Conservation (phyloP, 1,140 invertebrate species). For the Diuraphis noxia region DNA sequence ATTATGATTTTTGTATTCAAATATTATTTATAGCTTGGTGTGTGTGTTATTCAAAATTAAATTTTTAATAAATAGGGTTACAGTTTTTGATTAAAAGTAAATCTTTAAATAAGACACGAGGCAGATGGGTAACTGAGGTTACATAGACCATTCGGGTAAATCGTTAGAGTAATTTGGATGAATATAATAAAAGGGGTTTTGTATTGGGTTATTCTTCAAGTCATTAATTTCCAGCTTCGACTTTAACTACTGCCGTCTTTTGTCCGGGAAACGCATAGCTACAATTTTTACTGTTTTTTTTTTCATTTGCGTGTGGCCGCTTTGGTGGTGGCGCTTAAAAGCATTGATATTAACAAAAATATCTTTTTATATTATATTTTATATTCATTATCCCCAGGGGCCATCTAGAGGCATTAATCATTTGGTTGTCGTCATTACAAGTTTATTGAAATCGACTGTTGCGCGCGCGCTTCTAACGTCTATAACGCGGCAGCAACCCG, state of each 20-base stretch:
- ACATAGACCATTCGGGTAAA: not conserved
- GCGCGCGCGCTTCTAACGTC: not conserved
- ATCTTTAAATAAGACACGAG: not conserved
- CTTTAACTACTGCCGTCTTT: conserved; percentile 36
- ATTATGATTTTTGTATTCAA: not conserved
- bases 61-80: not conserved
- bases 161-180: conserved; percentile 1
- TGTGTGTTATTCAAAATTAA: not conserved
- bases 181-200: not conserved
- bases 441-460: conserved; percentile 51
- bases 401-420: conserved; percentile 47
- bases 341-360: conserved; percentile 46
- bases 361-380: conserved; percentile 31
- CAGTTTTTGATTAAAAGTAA: not conserved
- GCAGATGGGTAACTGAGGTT: not conserved
- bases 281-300: not conserved
- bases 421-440: conserved; percentile 53
- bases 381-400: conserved; percentile 28
- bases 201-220: conserved; percentile 6
- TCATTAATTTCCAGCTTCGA: conserved; percentile 24
- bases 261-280: not conserved
- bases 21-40: not conserved
- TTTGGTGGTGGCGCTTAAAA: conserved; percentile 47
- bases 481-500: not conserved
- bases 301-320: conserved; percentile 45